Percentiles rank a stretch among this genome's conserved stretches.
Conservation (phyloP, 2,888 invertebrate genomes). For the Drosophila trichaetosa region DNA sequence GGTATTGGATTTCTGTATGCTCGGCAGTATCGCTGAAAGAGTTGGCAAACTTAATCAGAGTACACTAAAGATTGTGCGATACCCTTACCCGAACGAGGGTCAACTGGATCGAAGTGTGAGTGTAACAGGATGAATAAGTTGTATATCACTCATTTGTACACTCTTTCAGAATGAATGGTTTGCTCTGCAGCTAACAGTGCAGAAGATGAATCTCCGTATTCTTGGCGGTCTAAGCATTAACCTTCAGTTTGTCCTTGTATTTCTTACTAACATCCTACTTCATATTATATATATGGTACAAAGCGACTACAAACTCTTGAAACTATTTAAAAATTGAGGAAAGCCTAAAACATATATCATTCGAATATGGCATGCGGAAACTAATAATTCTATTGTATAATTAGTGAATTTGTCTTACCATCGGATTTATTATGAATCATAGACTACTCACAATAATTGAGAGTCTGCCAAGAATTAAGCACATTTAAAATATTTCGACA, state of each 20-base stretch:
- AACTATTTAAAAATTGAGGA: not conserved
- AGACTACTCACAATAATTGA: no score
- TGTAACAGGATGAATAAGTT: not conserved
- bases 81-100: not conserved
- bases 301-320: conserved; percentile 12
- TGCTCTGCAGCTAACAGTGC: conserved; percentile 30
- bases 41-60: not conserved
- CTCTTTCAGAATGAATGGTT: conserved; percentile 39
- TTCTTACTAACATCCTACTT: not conserved
- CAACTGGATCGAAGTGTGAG: conserved; percentile 32
- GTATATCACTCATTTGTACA: not conserved
- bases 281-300: conserved; percentile 39
- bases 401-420: no score
- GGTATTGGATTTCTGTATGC: not conserved
- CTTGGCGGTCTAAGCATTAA: conserved; percentile 31
- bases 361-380: not conserved
- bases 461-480: no score
- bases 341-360: not conserved
- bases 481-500: no score
- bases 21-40: conserved; percentile 1
- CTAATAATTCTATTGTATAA: no score
- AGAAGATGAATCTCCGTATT: conserved; percentile 13
- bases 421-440: no score
- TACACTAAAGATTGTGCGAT: conserved; percentile 18
- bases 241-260: not conserved